phyloP scores from a whole-genome alignment of 1,140 invertebrate species.

The Brachionus koreanus region DNA sequence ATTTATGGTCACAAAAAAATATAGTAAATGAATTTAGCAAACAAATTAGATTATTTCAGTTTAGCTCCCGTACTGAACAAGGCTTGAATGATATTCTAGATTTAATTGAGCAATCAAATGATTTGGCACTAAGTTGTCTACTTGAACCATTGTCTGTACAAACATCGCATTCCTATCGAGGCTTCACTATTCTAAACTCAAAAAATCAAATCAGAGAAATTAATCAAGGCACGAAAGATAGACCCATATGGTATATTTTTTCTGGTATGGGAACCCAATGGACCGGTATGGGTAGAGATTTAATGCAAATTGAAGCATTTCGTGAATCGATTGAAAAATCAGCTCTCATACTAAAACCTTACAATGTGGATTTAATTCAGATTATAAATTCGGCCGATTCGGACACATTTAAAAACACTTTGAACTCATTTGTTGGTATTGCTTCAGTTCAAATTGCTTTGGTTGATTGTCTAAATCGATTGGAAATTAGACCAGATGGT shows the following conservation, averaged over 20 bases:
- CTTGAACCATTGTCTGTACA: conserved; percentile 70
- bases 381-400: conserved; percentile 73
- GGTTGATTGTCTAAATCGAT: conserved; percentile 72
- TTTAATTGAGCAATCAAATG: conserved; percentile 57
- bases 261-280: conserved; percentile 96
- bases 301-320: conserved; percentile 77
- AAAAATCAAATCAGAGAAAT: neutral
- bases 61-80: conserved; percentile 74
- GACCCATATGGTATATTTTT: conserved; percentile 87
- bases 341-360: conserved; percentile 69
- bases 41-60: neutral
- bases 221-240: conserved; percentile 47
- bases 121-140: conserved; percentile 54
- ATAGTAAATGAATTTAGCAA: neutral
- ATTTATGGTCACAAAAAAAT: neutral
- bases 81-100: conserved; percentile 69
- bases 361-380: conserved; percentile 74
- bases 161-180: conserved; percentile 68
- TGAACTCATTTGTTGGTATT: conserved; percentile 85
- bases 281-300: conserved; percentile 80
- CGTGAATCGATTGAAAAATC: conserved; percentile 71
- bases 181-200: conserved; percentile 68
- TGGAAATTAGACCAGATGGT: conserved; percentile 80
- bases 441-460: conserved; percentile 89
- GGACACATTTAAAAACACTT: conserved; percentile 72